Conservation (phyloP, 2,888 invertebrate species). For the Lomographa bimaculata region DNA sequence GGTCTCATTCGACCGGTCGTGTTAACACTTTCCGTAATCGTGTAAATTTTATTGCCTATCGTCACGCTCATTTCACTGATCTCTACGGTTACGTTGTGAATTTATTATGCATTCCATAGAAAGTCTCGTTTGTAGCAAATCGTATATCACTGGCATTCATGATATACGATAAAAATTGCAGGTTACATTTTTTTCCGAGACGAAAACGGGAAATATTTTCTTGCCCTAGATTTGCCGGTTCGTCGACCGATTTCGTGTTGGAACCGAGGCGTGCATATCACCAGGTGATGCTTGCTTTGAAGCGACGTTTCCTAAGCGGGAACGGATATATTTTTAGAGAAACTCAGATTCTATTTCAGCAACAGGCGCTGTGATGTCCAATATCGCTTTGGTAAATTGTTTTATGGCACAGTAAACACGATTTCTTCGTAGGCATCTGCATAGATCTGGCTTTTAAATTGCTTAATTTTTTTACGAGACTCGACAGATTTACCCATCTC, state of each 20-base stretch:
- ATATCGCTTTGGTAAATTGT: constrained; percentile 49
- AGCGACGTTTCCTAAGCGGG: constrained; percentile 55
- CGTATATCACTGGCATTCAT: constrained; percentile 21
- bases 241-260: constrained; percentile 72
- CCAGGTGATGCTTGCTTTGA: constrained; percentile 66
- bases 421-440: constrained; percentile 33
- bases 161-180: constrained; percentile 32
- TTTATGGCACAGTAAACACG: constrained; percentile 44
- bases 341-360: constrained; percentile 61
- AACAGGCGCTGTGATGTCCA: constrained; percentile 37
- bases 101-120: constrained; percentile 28
- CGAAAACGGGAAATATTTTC: constrained; percentile 59
- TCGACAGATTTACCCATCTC: constrained; percentile 13
- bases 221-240: constrained; percentile 76
- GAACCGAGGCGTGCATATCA: constrained; percentile 59
- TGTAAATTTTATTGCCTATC: constrained; percentile 47
- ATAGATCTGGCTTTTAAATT: constrained; percentile 19
- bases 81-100: constrained; percentile 40
- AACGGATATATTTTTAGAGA: constrained; percentile 64
- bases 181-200: constrained; percentile 43
- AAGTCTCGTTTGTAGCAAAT: constrained; percentile 25
- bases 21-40: constrained; percentile 49
- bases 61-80: constrained; percentile 49
- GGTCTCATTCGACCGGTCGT: constrained; percentile 38
- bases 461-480: constrained; percentile 22